Conservation (phyloP, 2,888 invertebrate species). For the Mesorhabditis belari region DNA sequence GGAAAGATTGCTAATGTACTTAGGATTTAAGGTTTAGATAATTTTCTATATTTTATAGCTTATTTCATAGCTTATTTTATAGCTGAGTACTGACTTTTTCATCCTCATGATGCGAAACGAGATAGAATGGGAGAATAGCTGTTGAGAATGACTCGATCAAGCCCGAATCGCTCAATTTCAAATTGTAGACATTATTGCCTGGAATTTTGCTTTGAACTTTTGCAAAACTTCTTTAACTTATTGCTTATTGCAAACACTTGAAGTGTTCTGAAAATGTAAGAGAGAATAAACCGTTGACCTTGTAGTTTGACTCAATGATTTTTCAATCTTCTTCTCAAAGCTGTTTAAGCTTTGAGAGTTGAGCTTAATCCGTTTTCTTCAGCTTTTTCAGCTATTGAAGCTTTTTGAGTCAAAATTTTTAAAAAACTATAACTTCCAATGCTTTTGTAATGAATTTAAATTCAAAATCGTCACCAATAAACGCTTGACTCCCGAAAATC, state of each 20-base stretch:
- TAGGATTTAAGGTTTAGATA: not conserved
- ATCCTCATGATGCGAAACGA: slow-evolving; percentile 22
- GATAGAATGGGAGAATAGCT: slow-evolving; percentile 43
- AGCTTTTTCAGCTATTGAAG: too few relatives aligned
- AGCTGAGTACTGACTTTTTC: too few relatives aligned
- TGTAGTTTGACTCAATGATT: too few relatives aligned
- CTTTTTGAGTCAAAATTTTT: not conserved
- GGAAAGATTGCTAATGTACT: slow-evolving; percentile 18
- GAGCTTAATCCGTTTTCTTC: too few relatives aligned
- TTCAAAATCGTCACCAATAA: slow-evolving; percentile 31
- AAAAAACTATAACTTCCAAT: too few relatives aligned
- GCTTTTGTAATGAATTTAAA: not conserved
- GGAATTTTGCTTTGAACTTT: slow-evolving; percentile 4
- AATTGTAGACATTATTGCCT: slow-evolving; percentile 49
- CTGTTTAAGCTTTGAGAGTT: too few relatives aligned
- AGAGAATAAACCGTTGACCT: too few relatives aligned
- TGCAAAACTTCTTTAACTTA: not conserved
- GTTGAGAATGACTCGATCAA: slow-evolving; percentile 31
- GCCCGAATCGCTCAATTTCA: slow-evolving; percentile 20
- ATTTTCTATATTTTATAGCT: not conserved
- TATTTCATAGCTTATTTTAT: not conserved
- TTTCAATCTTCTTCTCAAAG: too few relatives aligned
- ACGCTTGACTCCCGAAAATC: slow-evolving; percentile 42
- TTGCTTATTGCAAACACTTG: not conserved
- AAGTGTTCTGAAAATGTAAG: not conserved